Base-by-base conservation (phyloP, 2,113 vertebrate species). In the Paramisgurnus dabryanus region DNA sequence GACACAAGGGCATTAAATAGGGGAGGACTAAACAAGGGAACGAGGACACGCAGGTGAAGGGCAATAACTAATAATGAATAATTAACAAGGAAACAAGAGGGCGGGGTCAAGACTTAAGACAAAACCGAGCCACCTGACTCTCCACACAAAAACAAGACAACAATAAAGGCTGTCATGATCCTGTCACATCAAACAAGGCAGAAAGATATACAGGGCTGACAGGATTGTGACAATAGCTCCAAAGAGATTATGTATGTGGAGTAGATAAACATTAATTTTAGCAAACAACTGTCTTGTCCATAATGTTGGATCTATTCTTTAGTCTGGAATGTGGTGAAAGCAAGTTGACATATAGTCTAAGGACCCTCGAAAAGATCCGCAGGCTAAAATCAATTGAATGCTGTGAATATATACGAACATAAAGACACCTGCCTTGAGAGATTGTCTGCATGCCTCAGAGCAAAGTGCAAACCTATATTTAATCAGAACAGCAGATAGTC, bases 301-400 rank as follows among this genome's bases (percentile, higher is more conserved):
- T 47, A 34, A 12, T 63, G n/a, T 18, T 60, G 11, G 2, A 13
- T 15, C 6, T 9, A 15, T 17, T 11, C 10, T 61, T n/a, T 63
- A 17, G 7, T 9, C 10, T 22, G 6, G 43, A 75, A 39, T 22
- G 41, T 0, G 41, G 1, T 61, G 11, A 63, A 41, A 17, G 8
- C 71, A 47, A 47, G 12, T 27, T 9, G 72, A 47, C 22, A 49
- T 11, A 75, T 34, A 63, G 18, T 47, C 41, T 34, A 18, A 57
- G 55, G 58, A 61, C 22, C 11, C 43, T 61, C 18, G 45, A 63
- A 34, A 67, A 65, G 47, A 57, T 76, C 60, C n/a, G 12, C 47
- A 13, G 66, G 55, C 57, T 79, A 68, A 43, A 40, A 74, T 82
- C 43, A 69, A 64, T 71, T 63, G 40, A 45, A 74, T 12, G 55